Evolutionary conservation across 2,888 invertebrate genomes (phyloP), one percentile per base, ranked within the genome.

Genomic region (Heliconius hortense): DNA sequence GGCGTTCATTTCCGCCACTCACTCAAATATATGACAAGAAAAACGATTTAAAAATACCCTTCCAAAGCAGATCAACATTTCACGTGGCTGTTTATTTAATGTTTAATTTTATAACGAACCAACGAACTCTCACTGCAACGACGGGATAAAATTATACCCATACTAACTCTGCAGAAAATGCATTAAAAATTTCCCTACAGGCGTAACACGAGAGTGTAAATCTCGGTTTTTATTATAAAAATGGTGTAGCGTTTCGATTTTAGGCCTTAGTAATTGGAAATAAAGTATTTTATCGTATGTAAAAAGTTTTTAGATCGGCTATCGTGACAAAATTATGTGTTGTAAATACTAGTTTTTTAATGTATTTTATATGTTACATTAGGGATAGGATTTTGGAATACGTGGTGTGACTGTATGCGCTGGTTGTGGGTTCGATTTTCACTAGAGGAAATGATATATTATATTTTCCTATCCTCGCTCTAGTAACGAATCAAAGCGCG

Each of bases 31-130:
- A 69, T 69, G 69, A 69, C 53, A 69, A 28, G 56, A 69, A 35
- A 69, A 69, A 69, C 56, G 24, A 56, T 56, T 56, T 56, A 35
- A 56, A 69, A 69, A 31, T 56, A 56, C 21, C 69, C 56, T 56
- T 13, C 31, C 3, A 69, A 69, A 56, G 85, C 88, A 91, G 88
- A 91, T 86, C 84, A 82, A 80, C 86, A 88, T 88, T 90, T 91
- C 89, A 91, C 89, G 90, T 86, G 86, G 83, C 80, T 92, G 92
- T 93, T 91, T 92, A 88, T 92, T 90, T 89, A 90, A 89, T 87
- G 93, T 91, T 90, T 93, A 92, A 93, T 91, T 93, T 91, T 92
- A 92, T 87, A 88, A 89, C 83, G 85, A 85, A 92, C 82, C 93
- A 91, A 91, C 88, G 93, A 92, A 89, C 93, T 83, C 78, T 76